Percentiles rank a stretch among this genome's conserved stretches.
Evolutionary conservation across 2,797 vertebrate species (phyloP).

Genomic region (Coregonus sp.): DNA sequence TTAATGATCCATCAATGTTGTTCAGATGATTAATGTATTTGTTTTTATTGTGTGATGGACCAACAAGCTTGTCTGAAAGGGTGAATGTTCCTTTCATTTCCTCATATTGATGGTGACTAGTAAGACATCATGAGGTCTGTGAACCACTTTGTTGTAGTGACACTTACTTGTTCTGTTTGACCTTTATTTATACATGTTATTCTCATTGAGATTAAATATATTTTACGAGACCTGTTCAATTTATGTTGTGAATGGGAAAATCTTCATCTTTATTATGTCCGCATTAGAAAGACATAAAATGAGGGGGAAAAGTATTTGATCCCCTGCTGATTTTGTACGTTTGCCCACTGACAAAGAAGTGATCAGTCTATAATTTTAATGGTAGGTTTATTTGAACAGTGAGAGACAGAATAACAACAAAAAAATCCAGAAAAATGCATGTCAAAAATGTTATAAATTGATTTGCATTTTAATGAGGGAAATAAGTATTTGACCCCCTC

Average conservation of each 20-base stretch:
- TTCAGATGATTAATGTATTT: slow-evolving; percentile 77
- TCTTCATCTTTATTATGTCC: neutral
- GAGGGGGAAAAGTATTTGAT: too few species aligned
- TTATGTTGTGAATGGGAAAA: neutral
- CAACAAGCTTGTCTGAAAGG: slow-evolving; percentile 63
- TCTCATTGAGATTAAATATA: neutral
- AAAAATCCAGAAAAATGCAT: too few species aligned
- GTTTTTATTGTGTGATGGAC: slow-evolving; percentile 75
- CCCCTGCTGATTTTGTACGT: too few species aligned
- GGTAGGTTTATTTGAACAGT: too few species aligned
- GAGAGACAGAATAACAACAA: too few species aligned
- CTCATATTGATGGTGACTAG: slow-evolving; percentile 43
- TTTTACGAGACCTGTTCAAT: neutral
- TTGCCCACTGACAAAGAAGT: too few species aligned
- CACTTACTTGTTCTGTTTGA: slow-evolving; percentile 27
- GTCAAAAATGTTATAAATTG: too few species aligned
- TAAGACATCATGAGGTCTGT: slow-evolving; percentile 18
- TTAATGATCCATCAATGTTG: slow-evolving; percentile 74
- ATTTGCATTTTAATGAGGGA: too few species aligned
- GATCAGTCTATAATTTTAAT: too few species aligned
- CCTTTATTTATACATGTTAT: neutral
- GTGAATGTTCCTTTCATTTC: slow-evolving; percentile 68
- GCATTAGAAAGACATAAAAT: slow-evolving; percentile 37
- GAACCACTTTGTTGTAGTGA: neutral
- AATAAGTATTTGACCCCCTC: too few species aligned